A percentile compares a stretch with the other conserved stretches of the same genome.
Evolutionary conservation across 2,797 vertebrate species (phyloP).

Genomic region (Chrysolophus pictus): DNA sequence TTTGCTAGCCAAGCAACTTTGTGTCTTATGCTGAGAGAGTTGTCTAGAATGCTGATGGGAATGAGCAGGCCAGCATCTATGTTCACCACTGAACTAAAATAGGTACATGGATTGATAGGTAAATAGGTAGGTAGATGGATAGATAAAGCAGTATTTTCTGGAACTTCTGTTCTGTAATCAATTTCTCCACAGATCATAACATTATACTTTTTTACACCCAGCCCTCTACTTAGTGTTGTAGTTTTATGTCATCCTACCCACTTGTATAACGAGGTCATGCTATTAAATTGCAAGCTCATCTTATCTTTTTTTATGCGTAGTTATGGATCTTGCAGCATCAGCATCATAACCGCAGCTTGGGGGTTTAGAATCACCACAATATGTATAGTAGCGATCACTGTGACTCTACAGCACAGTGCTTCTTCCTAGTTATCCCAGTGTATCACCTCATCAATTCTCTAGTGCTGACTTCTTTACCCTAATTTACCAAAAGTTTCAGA

Average conservation of each 20-base stretch:
- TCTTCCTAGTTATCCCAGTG: not conserved
- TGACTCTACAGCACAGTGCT: not conserved
- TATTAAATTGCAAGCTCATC: not conserved
- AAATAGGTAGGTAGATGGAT: too few species aligned
- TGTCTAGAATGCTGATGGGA: not conserved
- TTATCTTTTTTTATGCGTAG: rapidly evolving
- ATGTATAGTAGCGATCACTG: rapidly evolving
- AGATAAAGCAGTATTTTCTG: not conserved
- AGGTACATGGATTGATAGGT: not conserved
- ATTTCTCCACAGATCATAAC: not conserved
- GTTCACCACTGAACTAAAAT: not conserved
- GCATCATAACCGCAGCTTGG: not conserved
- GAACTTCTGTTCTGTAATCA: not conserved
- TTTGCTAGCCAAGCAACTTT: not conserved
- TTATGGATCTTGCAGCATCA: not conserved
- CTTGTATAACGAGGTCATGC: rapidly evolving
- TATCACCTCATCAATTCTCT: not conserved
- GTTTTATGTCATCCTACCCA: not conserved
- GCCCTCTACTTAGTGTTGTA: not conserved
- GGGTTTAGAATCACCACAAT: not conserved
- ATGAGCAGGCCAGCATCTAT: not conserved
- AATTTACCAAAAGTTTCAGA: not conserved
- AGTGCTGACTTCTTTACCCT: not conserved
- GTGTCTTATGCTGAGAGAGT: not conserved
- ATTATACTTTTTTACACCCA: not conserved